Percentiles rank a stretch among this genome's conserved stretches.
Evolutionary conservation across 1,140 invertebrate genomes (phyloP).

Genomic region (Bombus consobrinus): DNA sequence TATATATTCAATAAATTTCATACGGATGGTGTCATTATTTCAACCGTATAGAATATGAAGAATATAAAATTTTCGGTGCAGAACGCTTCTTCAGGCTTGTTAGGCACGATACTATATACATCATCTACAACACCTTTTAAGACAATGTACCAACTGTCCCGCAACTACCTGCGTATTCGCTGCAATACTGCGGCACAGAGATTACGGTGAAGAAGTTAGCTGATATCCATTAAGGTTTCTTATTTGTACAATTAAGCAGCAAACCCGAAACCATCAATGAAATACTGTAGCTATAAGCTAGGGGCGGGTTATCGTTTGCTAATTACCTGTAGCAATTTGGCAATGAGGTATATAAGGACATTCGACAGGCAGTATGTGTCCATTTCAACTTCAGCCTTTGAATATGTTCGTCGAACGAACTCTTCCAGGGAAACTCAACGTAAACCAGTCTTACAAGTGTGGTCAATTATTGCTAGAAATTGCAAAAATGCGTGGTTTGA

Average conservation of each 20-base stretch:
- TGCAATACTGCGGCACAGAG: fast-evolving
- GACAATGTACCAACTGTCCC: fast-evolving
- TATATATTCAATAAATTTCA: too few relatives aligned
- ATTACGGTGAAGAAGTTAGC: fast-evolving
- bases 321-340: fast-evolving
- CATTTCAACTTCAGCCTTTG: fast-evolving
- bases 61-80: too few relatives aligned
- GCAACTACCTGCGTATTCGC: fast-evolving
- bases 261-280: too few relatives aligned
- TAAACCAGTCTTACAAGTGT: fast-evolving
- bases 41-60: too few relatives aligned
- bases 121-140: too few relatives aligned
- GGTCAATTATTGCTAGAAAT: fast-evolving
- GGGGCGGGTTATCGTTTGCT: fast-evolving
- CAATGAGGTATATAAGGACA: fast-evolving
- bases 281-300: fast-evolving
- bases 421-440: fast-evolving
- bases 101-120: too few relatives aligned
- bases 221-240: fast-evolving
- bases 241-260: fast-evolving
- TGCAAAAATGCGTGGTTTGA: too few relatives aligned
- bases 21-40: too few relatives aligned
- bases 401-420: fast-evolving
- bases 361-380: fast-evolving
- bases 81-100: fast-evolving